phyloP scores from a whole-genome alignment of 53 echinoderm and acorn worm species.

The Arbacia lixula region DNA sequence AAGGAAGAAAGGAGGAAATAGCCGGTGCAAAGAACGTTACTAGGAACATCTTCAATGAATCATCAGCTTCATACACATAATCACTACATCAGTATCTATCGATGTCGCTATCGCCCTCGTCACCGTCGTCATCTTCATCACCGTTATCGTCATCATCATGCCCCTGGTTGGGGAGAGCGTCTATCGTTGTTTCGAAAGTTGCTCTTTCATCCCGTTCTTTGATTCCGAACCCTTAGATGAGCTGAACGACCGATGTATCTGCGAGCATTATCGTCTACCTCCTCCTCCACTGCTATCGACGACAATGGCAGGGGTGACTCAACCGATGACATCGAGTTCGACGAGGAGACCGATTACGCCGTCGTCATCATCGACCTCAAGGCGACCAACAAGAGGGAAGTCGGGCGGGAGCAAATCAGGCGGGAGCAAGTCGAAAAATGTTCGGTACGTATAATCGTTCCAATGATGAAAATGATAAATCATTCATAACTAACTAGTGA shows the following conservation, averaged over 20 bases:
- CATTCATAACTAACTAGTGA: no score
- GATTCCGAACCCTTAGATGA: slow-evolving; percentile 30
- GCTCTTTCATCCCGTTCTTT: slow-evolving; percentile 40
- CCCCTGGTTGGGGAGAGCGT: slow-evolving; percentile 32
- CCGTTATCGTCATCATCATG: slow-evolving; percentile 1
- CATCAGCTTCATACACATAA: no score
- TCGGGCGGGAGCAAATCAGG: slow-evolving; percentile 31
- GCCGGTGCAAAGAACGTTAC: no score
- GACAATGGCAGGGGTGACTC: no score
- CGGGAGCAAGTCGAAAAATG: slow-evolving; percentile 5
- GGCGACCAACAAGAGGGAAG: slow-evolving; percentile 30
- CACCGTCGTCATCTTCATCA: neutral
- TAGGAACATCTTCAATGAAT: no score
- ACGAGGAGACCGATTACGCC: neutral
- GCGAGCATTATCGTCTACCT: slow-evolving; percentile 7
- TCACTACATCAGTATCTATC: no score
- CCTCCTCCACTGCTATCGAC: no score
- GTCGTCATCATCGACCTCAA: slow-evolving; percentile 20
- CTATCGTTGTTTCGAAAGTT: slow-evolving; percentile 38
- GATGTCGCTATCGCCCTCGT: neutral
- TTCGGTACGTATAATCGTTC: no score
- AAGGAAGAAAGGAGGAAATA: no score
- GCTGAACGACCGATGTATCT: slow-evolving; percentile 24
- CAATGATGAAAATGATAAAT: no score
- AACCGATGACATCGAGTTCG: neutral